Evolutionary conservation across 2,113 vertebrate genomes (phyloP).

Genomic region (Chitala chitala): DNA sequence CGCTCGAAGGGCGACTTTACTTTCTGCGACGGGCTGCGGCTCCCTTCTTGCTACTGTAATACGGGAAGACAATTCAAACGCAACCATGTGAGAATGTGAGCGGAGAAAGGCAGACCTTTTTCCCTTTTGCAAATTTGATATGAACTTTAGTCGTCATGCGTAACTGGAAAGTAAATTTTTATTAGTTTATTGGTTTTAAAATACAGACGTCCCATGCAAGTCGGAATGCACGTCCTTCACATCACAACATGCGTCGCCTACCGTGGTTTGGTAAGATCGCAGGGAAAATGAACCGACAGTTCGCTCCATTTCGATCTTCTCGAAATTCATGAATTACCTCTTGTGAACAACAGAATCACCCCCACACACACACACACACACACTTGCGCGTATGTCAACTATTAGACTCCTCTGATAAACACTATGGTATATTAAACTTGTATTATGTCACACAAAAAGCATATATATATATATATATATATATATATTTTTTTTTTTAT

Average conservation of each 20-base stretch:
- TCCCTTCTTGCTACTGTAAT: constrained; percentile 90
- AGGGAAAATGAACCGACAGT: neutral
- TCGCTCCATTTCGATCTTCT: neutral
- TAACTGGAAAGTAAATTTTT: neutral
- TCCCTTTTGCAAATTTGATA: neutral
- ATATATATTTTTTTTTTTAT: too few species aligned
- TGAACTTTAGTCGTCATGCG: neutral
- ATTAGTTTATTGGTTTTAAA: neutral
- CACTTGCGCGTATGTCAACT: neutral
- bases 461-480: too few species aligned
- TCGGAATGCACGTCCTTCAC: neutral
- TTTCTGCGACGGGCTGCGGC: constrained; percentile 87
- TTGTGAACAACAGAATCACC: too few species aligned
- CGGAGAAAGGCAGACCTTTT: neutral
- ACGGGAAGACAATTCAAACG: constrained; percentile 24
- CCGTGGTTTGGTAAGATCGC: neutral
- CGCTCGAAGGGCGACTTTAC: constrained; percentile 53
- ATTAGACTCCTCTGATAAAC: neutral
- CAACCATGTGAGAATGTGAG: constrained; percentile 12
- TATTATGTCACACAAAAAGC: neutral
- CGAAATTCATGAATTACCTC: too few species aligned
- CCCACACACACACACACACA: too few species aligned
- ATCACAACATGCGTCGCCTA: constrained; percentile 22
- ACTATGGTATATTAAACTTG: neutral
- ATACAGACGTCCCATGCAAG: neutral